phyloP scores from a whole-genome alignment of 1,140 invertebrate genomes.

The Oncopeltus fasciatus region DNA sequence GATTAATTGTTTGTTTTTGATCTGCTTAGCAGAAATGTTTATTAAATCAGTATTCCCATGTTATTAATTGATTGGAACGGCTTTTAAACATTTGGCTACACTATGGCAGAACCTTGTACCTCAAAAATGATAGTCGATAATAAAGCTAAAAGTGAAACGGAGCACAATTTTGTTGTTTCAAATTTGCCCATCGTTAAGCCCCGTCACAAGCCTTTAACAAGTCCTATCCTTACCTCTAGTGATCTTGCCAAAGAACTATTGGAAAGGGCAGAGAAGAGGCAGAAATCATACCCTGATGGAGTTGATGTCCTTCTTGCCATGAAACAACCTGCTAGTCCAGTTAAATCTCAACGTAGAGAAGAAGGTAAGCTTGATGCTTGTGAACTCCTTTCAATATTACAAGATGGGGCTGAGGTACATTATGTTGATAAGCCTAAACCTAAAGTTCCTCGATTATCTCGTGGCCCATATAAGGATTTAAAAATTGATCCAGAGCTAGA shows the following conservation, averaged over 20 bases:
- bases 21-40: not conserved
- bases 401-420: constrained; percentile 32
- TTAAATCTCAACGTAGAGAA: not conserved
- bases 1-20: not conserved
- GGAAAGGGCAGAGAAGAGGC: constrained; percentile 28
- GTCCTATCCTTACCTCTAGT: constrained; percentile 33
- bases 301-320: constrained; percentile 35
- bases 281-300: constrained; percentile 27
- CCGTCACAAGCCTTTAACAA: constrained; percentile 23
- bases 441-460: constrained; percentile 1
- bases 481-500: constrained; percentile 33
- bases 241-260: constrained; percentile 35
- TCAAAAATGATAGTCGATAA: not conserved
- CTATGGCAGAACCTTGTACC: not conserved
- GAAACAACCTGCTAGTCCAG: constrained; percentile 32
- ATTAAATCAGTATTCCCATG: not conserved
- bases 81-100: too few species aligned
- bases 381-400: constrained; percentile 34
- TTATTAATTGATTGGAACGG: too few species aligned
- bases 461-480: constrained; percentile 13
- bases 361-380: constrained; percentile 28
- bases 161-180: not conserved
- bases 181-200: not conserved
- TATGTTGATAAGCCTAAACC: constrained; percentile 8
- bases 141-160: not conserved